A percentile compares a stretch with the other conserved stretches of the same genome.
Evolutionary conservation across 2,797 vertebrate genomes (phyloP).

Genomic region (Chelmon rostratus): DNA sequence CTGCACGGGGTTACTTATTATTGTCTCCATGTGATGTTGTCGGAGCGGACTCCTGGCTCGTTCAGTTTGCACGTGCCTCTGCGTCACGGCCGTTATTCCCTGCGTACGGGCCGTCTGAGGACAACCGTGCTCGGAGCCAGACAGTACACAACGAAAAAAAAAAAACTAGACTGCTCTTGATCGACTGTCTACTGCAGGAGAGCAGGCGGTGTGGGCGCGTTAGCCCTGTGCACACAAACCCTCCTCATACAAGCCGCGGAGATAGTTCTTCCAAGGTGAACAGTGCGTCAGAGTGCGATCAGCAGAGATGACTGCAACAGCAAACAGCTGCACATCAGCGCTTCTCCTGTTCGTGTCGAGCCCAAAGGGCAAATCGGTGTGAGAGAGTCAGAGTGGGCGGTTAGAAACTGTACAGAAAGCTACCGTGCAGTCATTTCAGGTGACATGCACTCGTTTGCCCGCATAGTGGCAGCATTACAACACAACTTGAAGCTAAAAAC

Average conservation of each 20-base stretch:
- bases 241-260: neutral
- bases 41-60: conserved; percentile 29
- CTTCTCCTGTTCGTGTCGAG: neutral
- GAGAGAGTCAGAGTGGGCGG: neutral
- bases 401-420: conserved; percentile 33
- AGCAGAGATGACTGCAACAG: neutral
- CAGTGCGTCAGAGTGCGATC: neutral
- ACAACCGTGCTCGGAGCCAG: conserved; percentile 62
- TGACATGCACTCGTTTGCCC: conserved; percentile 59
- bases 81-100: conserved; percentile 68
- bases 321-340: too few relatives aligned
- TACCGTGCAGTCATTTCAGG: conserved; percentile 34
- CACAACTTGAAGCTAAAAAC: conserved; percentile 61
- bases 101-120: conserved; percentile 76
- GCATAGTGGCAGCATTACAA: conserved; percentile 66
- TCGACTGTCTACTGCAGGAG: conserved; percentile 39
- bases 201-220: conserved; percentile 4
- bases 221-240: neutral
- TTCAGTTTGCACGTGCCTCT: conserved; percentile 69
- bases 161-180: conserved; percentile 22
- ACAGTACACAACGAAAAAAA: conserved; percentile 35
- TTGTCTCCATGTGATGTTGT: conserved; percentile 1
- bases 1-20: neutral
- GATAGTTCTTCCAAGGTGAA: neutral
- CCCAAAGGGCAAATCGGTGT: neutral